Conservation (phyloP, 2,888 invertebrate genomes). For the Perizoma flavofasciatum region DNA sequence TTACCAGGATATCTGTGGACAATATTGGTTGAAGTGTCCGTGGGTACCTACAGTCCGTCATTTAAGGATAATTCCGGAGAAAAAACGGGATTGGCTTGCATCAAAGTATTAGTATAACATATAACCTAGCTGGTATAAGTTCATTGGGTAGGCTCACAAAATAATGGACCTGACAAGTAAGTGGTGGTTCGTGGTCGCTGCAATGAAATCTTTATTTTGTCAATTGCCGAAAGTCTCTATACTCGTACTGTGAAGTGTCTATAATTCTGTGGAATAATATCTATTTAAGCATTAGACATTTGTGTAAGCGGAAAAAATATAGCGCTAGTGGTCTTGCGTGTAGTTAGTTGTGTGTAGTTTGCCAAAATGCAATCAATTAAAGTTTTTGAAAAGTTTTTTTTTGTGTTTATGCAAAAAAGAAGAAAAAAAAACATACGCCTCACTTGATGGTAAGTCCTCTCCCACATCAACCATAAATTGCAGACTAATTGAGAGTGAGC, state of each 20-base stretch:
- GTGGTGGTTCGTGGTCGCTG: constrained; percentile 27
- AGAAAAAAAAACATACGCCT: constrained; percentile 16
- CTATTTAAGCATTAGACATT: neutral
- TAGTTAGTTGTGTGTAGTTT: neutral
- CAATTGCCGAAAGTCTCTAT: constrained; percentile 18
- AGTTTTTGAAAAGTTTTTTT: constrained; percentile 22
- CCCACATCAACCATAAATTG: neutral
- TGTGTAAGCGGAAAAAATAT: neutral
- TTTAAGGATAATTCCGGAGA: constrained; percentile 29
- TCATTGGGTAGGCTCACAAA: constrained; percentile 5
- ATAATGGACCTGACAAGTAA: constrained; percentile 30
- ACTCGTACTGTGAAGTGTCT: constrained; percentile 20
- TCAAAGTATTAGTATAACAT: constrained; percentile 1
- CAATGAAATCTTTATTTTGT: constrained; percentile 25
- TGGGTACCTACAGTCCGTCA: constrained; percentile 11
- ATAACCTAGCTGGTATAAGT: constrained; percentile 5
- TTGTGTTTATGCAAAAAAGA: constrained; percentile 24
- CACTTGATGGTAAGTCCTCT: constrained; percentile 22
- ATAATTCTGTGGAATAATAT: neutral
- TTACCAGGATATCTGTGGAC: neutral
- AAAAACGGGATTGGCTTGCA: constrained; percentile 5
- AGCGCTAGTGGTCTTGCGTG: neutral
- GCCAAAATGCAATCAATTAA: constrained; percentile 21
- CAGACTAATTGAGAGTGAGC: neutral
- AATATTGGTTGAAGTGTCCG: neutral